Conservation (phyloP, 2,888 invertebrate genomes). For the Drosophila melanosoma region DNA sequence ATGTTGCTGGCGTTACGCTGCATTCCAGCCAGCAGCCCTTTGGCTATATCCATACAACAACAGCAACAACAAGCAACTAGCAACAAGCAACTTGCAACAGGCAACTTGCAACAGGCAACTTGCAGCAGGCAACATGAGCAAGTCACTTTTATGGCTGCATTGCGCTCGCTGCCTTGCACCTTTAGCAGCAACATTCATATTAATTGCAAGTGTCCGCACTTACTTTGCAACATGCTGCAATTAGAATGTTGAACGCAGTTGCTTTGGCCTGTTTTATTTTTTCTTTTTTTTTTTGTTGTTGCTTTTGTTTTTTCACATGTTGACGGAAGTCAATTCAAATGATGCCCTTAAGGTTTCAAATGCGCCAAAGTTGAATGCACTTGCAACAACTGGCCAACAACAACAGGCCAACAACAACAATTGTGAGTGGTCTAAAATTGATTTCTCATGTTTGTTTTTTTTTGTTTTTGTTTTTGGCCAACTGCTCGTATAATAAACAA, state of each 20-base stretch:
- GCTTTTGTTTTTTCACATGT: slow-evolving; percentile 30
- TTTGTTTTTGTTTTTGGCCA: slow-evolving; percentile 28
- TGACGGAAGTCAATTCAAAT: slow-evolving; percentile 78
- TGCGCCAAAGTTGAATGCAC: slow-evolving; percentile 57
- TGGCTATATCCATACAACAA: slow-evolving; percentile 48
- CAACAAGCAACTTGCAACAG: slow-evolving; percentile 23
- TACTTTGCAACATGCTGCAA: slow-evolving; percentile 79
- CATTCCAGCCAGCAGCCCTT: slow-evolving; percentile 69
- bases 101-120: slow-evolving; percentile 31
- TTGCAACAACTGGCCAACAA: slow-evolving; percentile 1
- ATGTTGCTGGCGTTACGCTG: slow-evolving; percentile 79
- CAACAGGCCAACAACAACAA: slow-evolving; percentile 15
- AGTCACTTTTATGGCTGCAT: slow-evolving; percentile 57
- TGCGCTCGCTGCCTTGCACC: slow-evolving; percentile 33
- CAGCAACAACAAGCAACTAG: slow-evolving; percentile 13
- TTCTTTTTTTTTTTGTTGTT: background rate
- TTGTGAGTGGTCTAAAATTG: slow-evolving; percentile 63
- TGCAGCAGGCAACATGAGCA: slow-evolving; percentile 21
- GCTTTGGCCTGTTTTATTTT: slow-evolving; percentile 10
- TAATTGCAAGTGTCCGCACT: slow-evolving; percentile 81
- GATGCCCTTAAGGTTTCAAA: slow-evolving; percentile 41
- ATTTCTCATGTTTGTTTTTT: slow-evolving; percentile 70
- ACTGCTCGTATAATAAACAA: slow-evolving; percentile 49
- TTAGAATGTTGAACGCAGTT: slow-evolving; percentile 66
- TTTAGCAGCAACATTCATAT: slow-evolving; percentile 68